These are phyloP conservation scores for Melikaiella ostensackeni DNA, from an alignment of 2,888 invertebrate species.

Conservation along the genomic window DNA sequence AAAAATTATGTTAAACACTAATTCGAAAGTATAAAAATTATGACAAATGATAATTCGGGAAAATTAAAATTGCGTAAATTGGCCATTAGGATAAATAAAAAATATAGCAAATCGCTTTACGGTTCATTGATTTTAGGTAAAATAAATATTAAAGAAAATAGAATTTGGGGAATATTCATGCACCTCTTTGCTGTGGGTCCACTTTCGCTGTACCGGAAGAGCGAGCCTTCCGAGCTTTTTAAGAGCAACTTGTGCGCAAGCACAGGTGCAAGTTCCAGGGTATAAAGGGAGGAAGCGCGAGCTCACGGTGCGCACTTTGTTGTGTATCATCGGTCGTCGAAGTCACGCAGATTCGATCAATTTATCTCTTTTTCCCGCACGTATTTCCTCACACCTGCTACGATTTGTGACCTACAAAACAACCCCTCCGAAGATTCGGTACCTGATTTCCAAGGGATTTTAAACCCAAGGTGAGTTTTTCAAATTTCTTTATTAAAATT, in stretches of 20 bases:
- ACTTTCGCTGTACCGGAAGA: constrained; percentile 35
- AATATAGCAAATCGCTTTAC: too few species aligned
- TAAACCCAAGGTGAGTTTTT: constrained; percentile 16
- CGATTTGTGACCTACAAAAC: constrained; percentile 6
- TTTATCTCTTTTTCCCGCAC: constrained; percentile 39
- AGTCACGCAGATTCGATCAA: constrained; percentile 45
- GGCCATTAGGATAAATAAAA: too few species aligned
- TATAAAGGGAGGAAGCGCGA: constrained; percentile 71
- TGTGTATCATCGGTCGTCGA: constrained; percentile 60
- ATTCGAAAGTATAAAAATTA: too few species aligned
- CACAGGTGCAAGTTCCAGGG: constrained; percentile 72
- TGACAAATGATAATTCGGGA: too few species aligned
- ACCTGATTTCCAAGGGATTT: not conserved
- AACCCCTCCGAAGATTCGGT: not conserved
- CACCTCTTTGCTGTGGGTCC: constrained; percentile 29
- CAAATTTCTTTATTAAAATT: not conserved
- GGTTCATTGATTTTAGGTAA: too few species aligned
- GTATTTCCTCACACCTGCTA: constrained; percentile 12
- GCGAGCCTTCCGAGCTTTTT: constrained; percentile 38
- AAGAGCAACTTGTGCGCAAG: constrained; percentile 65
- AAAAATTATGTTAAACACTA: too few species aligned
- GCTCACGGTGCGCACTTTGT: constrained; percentile 71
- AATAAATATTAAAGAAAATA: too few species aligned
- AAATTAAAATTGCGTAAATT: too few species aligned
- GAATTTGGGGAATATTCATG: too few species aligned